Evolutionary conservation across 1,140 invertebrate genomes (phyloP).

Genomic region (Diachasmimorpha longicaudata): DNA sequence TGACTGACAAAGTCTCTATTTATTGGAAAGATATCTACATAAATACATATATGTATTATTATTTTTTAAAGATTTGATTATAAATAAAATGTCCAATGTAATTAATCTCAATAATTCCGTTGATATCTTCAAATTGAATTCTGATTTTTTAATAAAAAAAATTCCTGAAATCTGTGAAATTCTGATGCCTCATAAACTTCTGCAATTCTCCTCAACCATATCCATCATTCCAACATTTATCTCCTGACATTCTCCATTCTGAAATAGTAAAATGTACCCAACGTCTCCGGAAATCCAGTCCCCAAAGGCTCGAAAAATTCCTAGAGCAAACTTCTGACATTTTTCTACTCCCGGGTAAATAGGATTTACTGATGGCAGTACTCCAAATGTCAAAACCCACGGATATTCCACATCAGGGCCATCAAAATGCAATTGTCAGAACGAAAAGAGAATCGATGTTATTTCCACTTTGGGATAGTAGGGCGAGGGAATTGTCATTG

Average conservation of each 20-base stretch:
- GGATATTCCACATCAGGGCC: not conserved
- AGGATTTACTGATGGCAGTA: not conserved
- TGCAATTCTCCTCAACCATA: too few species aligned
- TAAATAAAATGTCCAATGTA: too few species aligned
- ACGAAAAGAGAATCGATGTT: not conserved
- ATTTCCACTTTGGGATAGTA: not conserved
- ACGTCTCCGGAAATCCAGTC: not conserved
- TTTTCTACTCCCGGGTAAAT: not conserved
- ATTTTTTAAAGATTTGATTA: too few species aligned
- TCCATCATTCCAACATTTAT: too few species aligned
- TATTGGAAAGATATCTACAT: too few species aligned
- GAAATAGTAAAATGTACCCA: not conserved
- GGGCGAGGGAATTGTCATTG: not conserved
- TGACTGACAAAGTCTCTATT: too few species aligned
- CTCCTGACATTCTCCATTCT: not conserved
- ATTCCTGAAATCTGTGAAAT: too few species aligned
- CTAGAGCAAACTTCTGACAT: not conserved
- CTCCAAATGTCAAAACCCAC: not conserved
- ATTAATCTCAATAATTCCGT: too few species aligned
- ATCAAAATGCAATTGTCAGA: not conserved
- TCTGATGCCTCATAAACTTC: too few species aligned
- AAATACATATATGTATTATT: too few species aligned
- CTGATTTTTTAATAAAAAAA: too few species aligned
- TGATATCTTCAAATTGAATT: too few species aligned
- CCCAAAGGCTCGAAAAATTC: not conserved